A percentile compares a stretch with the other conserved stretches of the same genome.
These are phyloP conservation scores for Diaperis boleti DNA, from an alignment of 2,888 invertebrate species.

Conservation along the genomic window DNA sequence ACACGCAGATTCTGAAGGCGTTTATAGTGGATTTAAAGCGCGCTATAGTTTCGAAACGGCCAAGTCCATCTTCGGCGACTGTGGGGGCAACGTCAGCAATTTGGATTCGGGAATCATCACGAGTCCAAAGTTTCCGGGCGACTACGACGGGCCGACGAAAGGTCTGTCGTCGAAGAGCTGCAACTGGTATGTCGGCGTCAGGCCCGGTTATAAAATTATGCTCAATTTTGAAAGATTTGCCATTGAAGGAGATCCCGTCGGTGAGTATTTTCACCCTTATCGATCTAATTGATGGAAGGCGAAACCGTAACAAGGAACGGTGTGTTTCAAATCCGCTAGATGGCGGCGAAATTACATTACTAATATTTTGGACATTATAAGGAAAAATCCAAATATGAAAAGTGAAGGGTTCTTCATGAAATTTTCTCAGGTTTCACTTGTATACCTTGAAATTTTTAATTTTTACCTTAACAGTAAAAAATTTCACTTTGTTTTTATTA, in stretches of 20 bases:
- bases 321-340: no score
- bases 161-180: constrained; percentile 90
- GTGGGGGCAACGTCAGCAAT: constrained; percentile 91
- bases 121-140: constrained; percentile 91
- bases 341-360: no score
- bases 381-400: no score
- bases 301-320: no score
- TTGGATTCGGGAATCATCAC: constrained; percentile 85
- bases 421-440: no score
- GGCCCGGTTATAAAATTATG: constrained; percentile 87
- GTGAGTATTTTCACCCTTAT: constrained; percentile 67
- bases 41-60: constrained; percentile 92
- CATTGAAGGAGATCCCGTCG: constrained; percentile 91
- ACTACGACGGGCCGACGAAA: constrained; percentile 86
- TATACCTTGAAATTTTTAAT: no score
- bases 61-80: constrained; percentile 91
- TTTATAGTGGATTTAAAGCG: constrained; percentile 96
- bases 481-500: no score
- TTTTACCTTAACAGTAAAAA: no score
- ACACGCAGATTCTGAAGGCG: constrained; percentile 87
- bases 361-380: no score
- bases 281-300: no score
- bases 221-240: constrained; percentile 93
- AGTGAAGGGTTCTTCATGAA: no score
- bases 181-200: constrained; percentile 95